Conservation (phyloP, 1,140 invertebrate genomes). For the Yoshiicerus persimilis region DNA sequence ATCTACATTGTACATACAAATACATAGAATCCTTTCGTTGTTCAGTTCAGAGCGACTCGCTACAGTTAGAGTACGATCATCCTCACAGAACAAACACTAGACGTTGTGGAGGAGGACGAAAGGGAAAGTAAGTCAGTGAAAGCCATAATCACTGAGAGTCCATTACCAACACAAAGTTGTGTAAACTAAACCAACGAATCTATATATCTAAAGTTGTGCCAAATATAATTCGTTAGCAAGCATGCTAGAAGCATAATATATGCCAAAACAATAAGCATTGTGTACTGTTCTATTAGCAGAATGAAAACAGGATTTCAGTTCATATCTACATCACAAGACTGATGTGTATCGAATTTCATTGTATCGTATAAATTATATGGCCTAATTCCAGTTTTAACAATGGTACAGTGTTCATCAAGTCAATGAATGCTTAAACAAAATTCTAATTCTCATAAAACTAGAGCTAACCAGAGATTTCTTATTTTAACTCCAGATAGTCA, state of each 20-base stretch:
- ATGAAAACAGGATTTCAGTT: background rate
- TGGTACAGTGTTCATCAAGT: background rate
- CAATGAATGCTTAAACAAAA: too few relatives aligned
- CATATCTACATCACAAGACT: background rate
- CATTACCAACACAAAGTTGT: background rate
- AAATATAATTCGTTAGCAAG: background rate
- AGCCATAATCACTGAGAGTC: background rate
- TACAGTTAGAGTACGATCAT: background rate
- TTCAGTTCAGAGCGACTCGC: background rate
- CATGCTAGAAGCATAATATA: background rate
- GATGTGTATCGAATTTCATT: background rate
- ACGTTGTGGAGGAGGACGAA: background rate
- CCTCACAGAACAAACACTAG: background rate
- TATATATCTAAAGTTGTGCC: background rate
- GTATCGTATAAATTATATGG: background rate
- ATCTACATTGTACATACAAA: background rate
- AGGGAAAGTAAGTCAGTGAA: background rate
- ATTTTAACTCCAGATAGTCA: too few relatives aligned
- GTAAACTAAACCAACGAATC: background rate
- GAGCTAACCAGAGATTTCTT: too few relatives aligned
- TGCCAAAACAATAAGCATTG: background rate
- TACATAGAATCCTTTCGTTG: background rate
- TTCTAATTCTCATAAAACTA: too few relatives aligned
- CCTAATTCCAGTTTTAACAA: background rate
- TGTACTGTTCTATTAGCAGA: background rate